Percentiles rank a stretch among this genome's conserved stretches.
Conservation (phyloP, 2,113 vertebrate species). For the Lichenostomus cassidix region DNA sequence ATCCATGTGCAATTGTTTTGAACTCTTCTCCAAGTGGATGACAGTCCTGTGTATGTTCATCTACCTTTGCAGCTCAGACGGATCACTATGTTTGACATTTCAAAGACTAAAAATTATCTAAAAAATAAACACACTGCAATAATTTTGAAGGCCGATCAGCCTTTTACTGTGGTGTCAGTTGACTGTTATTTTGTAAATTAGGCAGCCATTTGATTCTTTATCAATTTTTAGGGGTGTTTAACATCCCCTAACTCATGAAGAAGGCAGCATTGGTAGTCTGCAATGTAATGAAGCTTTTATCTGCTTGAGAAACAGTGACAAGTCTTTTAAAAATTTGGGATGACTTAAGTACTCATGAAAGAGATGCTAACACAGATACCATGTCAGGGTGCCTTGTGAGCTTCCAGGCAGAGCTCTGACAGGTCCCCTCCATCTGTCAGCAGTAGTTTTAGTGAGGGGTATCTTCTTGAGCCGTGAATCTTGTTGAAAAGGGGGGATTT, state of each 20-base stretch:
- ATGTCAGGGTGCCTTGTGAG: neutral
- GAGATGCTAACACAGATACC: neutral
- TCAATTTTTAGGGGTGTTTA: slow-evolving; percentile 69
- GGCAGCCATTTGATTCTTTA: slow-evolving; percentile 62
- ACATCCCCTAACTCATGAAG: slow-evolving; percentile 54
- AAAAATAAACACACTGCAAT: slow-evolving; percentile 69
- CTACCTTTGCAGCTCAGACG: slow-evolving; percentile 43
- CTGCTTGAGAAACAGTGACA: slow-evolving; percentile 61
- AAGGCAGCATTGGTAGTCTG: slow-evolving; percentile 31
- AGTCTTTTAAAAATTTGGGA: slow-evolving; percentile 45
- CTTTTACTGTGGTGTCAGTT: slow-evolving; percentile 69
- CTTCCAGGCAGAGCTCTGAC: neutral
- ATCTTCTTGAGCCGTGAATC: neutral
- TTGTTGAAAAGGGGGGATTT: neutral
- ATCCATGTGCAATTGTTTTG: slow-evolving; percentile 48
- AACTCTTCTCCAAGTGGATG: slow-evolving; percentile 3
- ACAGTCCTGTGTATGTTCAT: slow-evolving; percentile 49
- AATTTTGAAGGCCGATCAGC: slow-evolving; percentile 75
- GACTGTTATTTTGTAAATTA: slow-evolving; percentile 70
- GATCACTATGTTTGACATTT: slow-evolving; percentile 70
- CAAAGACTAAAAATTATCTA: slow-evolving; percentile 71
- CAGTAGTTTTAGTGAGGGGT: neutral
- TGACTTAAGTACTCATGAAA: slow-evolving; percentile 47
- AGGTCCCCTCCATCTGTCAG: neutral
- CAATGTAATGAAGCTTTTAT: slow-evolving; percentile 58